Conservation (phyloP, 2,888 invertebrate genomes). For the Embidobia sp. region DNA sequence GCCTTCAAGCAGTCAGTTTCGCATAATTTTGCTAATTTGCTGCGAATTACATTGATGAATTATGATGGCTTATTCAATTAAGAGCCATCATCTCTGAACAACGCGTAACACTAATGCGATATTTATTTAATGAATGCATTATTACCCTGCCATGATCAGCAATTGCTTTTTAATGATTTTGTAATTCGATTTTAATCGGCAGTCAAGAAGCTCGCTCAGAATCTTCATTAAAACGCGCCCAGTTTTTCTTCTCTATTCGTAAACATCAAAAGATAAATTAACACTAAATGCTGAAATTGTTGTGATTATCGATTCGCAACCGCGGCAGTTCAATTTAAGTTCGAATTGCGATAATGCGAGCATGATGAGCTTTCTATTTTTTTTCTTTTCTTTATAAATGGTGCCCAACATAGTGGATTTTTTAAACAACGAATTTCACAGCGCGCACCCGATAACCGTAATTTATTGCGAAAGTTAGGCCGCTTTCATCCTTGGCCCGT, state of each 20-base stretch:
- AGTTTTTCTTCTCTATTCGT: not conserved
- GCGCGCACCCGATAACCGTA: constrained; percentile 33
- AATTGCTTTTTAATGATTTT: constrained; percentile 24
- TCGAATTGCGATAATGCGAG: not conserved
- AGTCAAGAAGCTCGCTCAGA: not conserved
- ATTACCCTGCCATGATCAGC: constrained; percentile 1
- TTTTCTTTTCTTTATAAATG: constrained; percentile 1
- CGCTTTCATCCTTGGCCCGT: constrained; percentile 31
- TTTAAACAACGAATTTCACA: constrained; percentile 22
- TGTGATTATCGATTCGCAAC: constrained; percentile 1
- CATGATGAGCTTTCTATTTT: not conserved
- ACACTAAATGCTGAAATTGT: not conserved
- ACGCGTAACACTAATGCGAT: constrained; percentile 10
- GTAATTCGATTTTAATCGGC: constrained; percentile 30
- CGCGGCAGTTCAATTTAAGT: not conserved
- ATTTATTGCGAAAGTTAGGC: constrained; percentile 46
- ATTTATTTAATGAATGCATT: constrained; percentile 29
- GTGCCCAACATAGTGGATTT: constrained; percentile 5
- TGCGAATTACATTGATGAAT: constrained; percentile 38
- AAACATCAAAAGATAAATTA: not conserved
- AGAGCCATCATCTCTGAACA: constrained; percentile 7
- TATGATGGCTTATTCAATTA: constrained; percentile 27
- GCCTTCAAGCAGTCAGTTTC: constrained; percentile 2
- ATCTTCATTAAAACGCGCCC: too few relatives aligned
- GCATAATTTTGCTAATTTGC: constrained; percentile 24